These are phyloP conservation scores for Sakesphorus luctuosus DNA, from an alignment of 2,113 vertebrate species.

Conservation along the genomic window DNA sequence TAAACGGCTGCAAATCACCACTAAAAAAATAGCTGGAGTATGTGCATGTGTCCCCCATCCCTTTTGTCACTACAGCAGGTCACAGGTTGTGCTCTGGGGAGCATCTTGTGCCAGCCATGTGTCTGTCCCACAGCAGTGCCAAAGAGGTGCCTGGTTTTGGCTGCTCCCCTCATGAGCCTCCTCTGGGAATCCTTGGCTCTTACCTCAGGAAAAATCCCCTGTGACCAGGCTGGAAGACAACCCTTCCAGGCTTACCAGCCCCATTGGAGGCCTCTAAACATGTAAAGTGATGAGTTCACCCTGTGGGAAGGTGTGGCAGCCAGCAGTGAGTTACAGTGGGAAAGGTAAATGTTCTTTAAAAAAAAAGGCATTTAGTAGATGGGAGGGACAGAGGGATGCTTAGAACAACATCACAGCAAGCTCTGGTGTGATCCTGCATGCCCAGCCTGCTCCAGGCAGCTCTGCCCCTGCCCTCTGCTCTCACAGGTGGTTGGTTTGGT, in stretches of 20 bases:
- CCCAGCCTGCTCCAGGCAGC: background rate
- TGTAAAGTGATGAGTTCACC: background rate
- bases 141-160: background rate
- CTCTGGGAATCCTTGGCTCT: background rate
- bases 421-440: background rate
- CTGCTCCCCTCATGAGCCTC: background rate
- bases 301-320: background rate
- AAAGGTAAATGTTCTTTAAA: background rate
- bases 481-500: background rate
- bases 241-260: background rate
- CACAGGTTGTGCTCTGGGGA: background rate
- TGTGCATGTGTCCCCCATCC: fast-evolving
- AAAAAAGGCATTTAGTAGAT: background rate
- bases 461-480: background rate
- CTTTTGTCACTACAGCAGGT: fast-evolving
- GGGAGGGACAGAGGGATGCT: background rate
- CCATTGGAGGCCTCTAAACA: background rate
- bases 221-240: background rate
- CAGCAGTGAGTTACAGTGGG: background rate
- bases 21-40: background rate
- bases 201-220: background rate
- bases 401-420: background rate
- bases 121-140: background rate
- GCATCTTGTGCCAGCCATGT: background rate
- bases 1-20: background rate